phyloP scores from a whole-genome alignment of 1,140 invertebrate genomes.

The Meloidogyne floridensis region DNA sequence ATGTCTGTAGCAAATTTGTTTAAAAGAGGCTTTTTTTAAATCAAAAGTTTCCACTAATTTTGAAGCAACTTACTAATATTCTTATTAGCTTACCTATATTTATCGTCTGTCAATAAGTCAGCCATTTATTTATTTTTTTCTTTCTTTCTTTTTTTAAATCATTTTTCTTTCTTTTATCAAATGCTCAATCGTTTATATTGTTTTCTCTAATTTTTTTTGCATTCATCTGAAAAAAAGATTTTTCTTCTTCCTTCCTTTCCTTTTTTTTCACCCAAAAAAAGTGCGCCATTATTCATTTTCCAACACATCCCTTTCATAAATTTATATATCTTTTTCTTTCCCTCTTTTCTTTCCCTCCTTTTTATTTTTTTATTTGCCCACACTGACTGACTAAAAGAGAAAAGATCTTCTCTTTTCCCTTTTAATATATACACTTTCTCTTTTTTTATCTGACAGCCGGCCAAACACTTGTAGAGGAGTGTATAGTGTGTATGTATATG shows the following conservation, averaged over 20 bases:
- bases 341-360: background rate
- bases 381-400: background rate
- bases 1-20: too few relatives aligned
- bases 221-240: background rate
- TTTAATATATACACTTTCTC: background rate
- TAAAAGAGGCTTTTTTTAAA: too few relatives aligned
- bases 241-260: background rate
- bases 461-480: background rate
- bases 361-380: background rate
- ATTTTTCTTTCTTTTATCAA: background rate
- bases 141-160: background rate
- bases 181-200: background rate
- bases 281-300: background rate
- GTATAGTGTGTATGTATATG: too few relatives aligned
- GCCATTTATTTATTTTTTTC: slow-evolving; percentile 16
- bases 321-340: slow-evolving; percentile 11
- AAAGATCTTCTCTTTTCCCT: too few relatives aligned
- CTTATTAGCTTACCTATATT: background rate
- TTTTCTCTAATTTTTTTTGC: background rate
- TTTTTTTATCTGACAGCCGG: slow-evolving; percentile 10
- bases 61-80: background rate
- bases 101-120: background rate
- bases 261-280: background rate
- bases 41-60: background rate
- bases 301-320: background rate